Base-by-base conservation (phyloP, 2,888 invertebrate species). In the Cantharis flavilabris region DNA sequence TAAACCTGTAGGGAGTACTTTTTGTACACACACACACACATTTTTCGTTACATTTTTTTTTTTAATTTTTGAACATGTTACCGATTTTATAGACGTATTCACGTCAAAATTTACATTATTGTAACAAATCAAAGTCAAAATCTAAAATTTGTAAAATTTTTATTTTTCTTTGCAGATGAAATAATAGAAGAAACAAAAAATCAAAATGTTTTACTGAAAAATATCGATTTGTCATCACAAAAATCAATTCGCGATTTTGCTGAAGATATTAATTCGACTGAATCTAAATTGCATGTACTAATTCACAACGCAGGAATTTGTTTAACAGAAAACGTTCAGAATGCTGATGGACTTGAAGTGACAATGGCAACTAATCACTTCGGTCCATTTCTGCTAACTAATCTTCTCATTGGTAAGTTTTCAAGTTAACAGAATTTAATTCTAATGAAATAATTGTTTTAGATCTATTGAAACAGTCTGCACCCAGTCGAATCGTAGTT, bases 331-430 rank as follows among this genome's bases (percentile, higher is more conserved):
- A 90, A 90, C 80, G 91, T 91, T 80, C 85, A 90, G 49, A 94
- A 95, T 7, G 93, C 93, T 83, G 97, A 98, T 85, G 96, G 94
- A 3, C 89, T 98, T 49, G 98, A 98, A 86, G 88, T 94, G 83
- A 97, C 96, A 1, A 96, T 97, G 94, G 97, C 95, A 0, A 97
- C 97, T 0, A 98, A 98, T 86, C 95, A 98, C 84, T 96, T 96
- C 86, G 98, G 98, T 0, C 97, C 97, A 10, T 98, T 98, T 86
- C 90, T 98, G 67, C 90, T 99, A 11, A 98, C 98, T 0, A 97
- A 97, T 88, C 92, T 98, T 10, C 90, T 98, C 0, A 93, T 96
- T 80, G 91, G 92, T 92, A 87, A 73, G 10, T 16, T 28, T 13
- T 26, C n/a, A n/a, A 49, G 49, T 5, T 5, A 5, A 49, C n/a